Conservation (phyloP, 2,113 vertebrate species). For the Psettodes erumei region DNA sequence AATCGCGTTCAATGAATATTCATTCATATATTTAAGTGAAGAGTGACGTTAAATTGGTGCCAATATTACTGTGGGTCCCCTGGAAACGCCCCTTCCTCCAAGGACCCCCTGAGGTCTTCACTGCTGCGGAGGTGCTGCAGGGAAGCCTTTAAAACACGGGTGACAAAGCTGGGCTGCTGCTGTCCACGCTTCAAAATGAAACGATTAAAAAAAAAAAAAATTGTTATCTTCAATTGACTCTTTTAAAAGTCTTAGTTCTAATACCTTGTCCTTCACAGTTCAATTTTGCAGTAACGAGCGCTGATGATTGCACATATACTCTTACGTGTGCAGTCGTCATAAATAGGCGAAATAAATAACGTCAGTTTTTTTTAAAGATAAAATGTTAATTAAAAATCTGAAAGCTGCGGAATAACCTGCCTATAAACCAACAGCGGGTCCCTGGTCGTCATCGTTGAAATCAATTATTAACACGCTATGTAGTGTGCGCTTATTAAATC, state of each 20-base stretch:
- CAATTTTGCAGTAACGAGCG: background rate
- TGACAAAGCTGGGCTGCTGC: background rate
- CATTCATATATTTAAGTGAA: constrained; percentile 27
- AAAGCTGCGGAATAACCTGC: constrained; percentile 16
- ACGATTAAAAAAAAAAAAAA: background rate
- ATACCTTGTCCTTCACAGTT: background rate
- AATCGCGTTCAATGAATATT: constrained; percentile 54
- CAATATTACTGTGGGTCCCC: constrained; percentile 23
- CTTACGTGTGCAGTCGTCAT: background rate
- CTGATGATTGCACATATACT: background rate
- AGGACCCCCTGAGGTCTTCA: constrained; percentile 37
- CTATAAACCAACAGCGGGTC: constrained; percentile 19
- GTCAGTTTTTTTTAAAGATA: background rate
- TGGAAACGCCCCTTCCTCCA: constrained; percentile 8
- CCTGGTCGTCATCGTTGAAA: constrained; percentile 52
- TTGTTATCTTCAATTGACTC: too few species aligned
- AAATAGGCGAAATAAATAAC: background rate
- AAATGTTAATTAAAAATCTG: constrained; percentile 29
- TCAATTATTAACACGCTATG: constrained; percentile 56
- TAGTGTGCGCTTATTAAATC: constrained; percentile 56
- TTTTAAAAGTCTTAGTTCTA: too few species aligned
- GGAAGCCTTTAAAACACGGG: too few species aligned
- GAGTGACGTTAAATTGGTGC: constrained; percentile 41
- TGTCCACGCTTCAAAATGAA: background rate
- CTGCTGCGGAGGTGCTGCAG: constrained; percentile 25